Evolutionary conservation across 2,888 invertebrate genomes (phyloP).

Genomic region (Drosophila kambysellisi): DNA sequence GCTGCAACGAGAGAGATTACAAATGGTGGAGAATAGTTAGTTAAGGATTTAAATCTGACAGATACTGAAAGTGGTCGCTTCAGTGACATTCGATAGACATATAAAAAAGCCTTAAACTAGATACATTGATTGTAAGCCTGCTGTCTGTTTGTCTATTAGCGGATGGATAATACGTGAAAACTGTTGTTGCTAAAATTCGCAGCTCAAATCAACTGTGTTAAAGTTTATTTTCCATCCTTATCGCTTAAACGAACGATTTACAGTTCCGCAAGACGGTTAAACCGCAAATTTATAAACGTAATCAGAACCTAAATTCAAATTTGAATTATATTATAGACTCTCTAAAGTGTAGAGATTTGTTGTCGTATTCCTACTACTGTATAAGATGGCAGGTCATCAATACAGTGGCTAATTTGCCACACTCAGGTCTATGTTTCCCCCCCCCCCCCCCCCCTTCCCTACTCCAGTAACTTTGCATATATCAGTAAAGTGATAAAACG

Average conservation of each 20-base stretch:
- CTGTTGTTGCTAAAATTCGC: neutral
- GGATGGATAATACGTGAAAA: neutral
- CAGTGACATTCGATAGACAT: neutral
- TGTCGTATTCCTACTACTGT: neutral
- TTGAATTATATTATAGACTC: neutral
- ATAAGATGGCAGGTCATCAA: neutral
- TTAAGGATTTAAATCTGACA: neutral
- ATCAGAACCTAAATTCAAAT: neutral
- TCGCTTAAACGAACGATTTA: neutral
- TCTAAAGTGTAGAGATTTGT: neutral
- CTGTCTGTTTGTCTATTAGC: neutral
- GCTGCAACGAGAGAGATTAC: neutral
- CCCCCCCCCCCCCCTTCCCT: no score
- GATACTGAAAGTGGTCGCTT: no score
- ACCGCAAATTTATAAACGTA: neutral
- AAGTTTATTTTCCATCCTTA: no score
- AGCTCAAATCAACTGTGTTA: neutral
- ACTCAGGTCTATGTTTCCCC: neutral
- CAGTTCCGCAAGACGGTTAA: neutral
- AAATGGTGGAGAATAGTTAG: neutral
- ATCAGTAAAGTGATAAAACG: slow-evolving; percentile 11
- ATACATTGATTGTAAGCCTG: neutral
- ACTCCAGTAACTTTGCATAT: neutral
- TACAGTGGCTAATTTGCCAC: neutral
- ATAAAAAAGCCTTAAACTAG: neutral